These are phyloP conservation scores for Drosophila triauraria DNA, from an alignment of 1,140 invertebrate species.

Conservation along the genomic window DNA sequence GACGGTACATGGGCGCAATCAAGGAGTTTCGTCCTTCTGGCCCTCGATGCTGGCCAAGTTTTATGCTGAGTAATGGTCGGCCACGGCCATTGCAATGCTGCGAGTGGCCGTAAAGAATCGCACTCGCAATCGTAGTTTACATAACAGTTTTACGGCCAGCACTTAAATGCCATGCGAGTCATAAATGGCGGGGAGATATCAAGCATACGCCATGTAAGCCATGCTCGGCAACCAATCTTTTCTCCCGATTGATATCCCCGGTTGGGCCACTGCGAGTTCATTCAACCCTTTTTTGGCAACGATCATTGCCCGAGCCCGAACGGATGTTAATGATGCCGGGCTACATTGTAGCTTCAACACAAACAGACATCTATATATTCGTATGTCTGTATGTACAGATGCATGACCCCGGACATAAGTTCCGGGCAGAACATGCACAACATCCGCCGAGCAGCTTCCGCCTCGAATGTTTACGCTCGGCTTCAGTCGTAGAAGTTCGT, in stretches of 20 bases:
- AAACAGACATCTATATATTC: background rate
- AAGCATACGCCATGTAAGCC: constrained; percentile 41
- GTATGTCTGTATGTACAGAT: background rate
- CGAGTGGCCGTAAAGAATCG: constrained; percentile 57
- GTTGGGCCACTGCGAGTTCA: constrained; percentile 8
- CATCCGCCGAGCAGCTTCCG: constrained; percentile 64
- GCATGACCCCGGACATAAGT: constrained; percentile 35
- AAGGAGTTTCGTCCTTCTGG: constrained; percentile 28
- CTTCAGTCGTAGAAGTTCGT: constrained; percentile 68
- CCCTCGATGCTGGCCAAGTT: constrained; percentile 30
- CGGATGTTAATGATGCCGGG: constrained; percentile 45
- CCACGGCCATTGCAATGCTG: constrained; percentile 41
- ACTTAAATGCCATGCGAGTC: constrained; percentile 54
- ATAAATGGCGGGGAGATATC: constrained; percentile 45
- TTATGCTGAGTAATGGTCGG: constrained; percentile 59
- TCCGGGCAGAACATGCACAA: constrained; percentile 41
- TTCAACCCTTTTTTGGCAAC: constrained; percentile 48
- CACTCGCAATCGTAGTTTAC: constrained; percentile 53
- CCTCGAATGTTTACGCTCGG: constrained; percentile 72
- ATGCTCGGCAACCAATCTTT: constrained; percentile 27
- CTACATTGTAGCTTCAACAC: constrained; percentile 31
- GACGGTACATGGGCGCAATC: constrained; percentile 40
- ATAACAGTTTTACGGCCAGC: constrained; percentile 58
- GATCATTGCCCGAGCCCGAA: constrained; percentile 5
- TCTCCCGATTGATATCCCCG: constrained; percentile 48